Percentiles rank a stretch among this genome's conserved stretches.
Evolutionary conservation across 2,113 vertebrate genomes (phyloP).

Genomic region (Micronycteris hirsuta): DNA sequence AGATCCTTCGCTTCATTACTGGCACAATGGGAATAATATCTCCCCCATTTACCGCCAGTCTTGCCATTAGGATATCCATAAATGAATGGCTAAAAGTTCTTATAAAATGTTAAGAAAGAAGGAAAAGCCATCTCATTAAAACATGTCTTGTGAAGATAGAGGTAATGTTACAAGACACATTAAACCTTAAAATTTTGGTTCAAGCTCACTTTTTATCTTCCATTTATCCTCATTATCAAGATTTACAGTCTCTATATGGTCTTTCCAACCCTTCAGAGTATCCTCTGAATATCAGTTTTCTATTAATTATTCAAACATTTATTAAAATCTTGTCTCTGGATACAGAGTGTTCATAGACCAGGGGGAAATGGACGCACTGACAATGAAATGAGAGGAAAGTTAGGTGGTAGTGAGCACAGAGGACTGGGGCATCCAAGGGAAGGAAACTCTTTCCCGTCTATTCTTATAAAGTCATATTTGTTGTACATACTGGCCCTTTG

Average conservation of each 20-base stretch:
- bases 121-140: not conserved
- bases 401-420: not conserved
- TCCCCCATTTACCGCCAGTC: not conserved
- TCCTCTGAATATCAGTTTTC: not conserved
- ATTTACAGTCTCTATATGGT: not conserved
- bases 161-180: not conserved
- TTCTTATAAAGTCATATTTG: not conserved
- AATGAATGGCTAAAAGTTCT: constrained; percentile 16
- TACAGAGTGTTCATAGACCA: not conserved
- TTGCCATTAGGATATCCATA: not conserved
- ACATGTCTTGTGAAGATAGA: not conserved
- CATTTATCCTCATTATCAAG: not conserved
- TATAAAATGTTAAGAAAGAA: not conserved
- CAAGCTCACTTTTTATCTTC: not conserved
- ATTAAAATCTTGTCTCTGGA: not conserved
- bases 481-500: not conserved
- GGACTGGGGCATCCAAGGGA: fast-evolving
- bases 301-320: not conserved
- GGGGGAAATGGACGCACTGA: not conserved
- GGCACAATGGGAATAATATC: not conserved
- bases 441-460: not conserved
- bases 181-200: not conserved
- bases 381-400: not conserved
- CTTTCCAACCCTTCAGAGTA: not conserved
- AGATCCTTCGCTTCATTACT: not conserved